A percentile compares a stretch with the other conserved stretches of the same genome.
These are phyloP conservation scores for Onthophagus sagittarius DNA, from an alignment of 2,888 invertebrate genomes.

Conservation along the genomic window DNA sequence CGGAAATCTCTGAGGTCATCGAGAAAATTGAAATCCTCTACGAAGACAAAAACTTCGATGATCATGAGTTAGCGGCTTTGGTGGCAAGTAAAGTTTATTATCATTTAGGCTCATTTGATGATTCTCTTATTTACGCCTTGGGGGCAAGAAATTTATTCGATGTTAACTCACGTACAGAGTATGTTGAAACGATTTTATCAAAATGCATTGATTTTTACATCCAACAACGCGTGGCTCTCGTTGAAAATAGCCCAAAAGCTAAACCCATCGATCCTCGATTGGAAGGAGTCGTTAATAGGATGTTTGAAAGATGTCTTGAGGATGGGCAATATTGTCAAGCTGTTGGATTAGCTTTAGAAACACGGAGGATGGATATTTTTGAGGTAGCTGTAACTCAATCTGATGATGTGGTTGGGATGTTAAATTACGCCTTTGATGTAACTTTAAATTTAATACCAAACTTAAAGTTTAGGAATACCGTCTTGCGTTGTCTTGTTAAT, in stretches of 20 bases:
- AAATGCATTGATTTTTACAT: conserved; percentile 80
- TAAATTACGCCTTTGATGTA: conserved; percentile 84
- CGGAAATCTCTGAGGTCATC: conserved; percentile 91
- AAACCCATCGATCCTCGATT: conserved; percentile 71
- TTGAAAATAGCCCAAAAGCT: conserved; percentile 40
- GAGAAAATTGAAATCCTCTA: conserved; percentile 91
- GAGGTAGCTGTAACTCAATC: conserved; percentile 82
- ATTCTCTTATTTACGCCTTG: conserved; percentile 89
- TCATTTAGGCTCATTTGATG: conserved; percentile 89
- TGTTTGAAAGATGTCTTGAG: conserved; percentile 89
- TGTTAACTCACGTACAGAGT: conserved; percentile 84
- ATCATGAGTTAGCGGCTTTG: conserved; percentile 85
- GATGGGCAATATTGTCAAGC: conserved; percentile 90
- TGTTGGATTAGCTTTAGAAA: conserved; percentile 87
- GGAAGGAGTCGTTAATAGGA: conserved; percentile 86
- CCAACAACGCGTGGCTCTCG: conserved; percentile 68
- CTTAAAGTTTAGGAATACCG: conserved; percentile 80
- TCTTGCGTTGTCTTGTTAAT: conserved; percentile 77
- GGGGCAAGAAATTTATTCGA: conserved; percentile 88
- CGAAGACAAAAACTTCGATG: conserved; percentile 78
- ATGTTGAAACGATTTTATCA: conserved; percentile 64
- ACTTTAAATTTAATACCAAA: conserved; percentile 91
- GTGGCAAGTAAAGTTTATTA: conserved; percentile 95
- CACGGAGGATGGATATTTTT: conserved; percentile 90
- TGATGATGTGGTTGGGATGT: conserved; percentile 80